phyloP scores from a whole-genome alignment of 2,113 vertebrate genomes.

The Zapus hudsonius region DNA sequence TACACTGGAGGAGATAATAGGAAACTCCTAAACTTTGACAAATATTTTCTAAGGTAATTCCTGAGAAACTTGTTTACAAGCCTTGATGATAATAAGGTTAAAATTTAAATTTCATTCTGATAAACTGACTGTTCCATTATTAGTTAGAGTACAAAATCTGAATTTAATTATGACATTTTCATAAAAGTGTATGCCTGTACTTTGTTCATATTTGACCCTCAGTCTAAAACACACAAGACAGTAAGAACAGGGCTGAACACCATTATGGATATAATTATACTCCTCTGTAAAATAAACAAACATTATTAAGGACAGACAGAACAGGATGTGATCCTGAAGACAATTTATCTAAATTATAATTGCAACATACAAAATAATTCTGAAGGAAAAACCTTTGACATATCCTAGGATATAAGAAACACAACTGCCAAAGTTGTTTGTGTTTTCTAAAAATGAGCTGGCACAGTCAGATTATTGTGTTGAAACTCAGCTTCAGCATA shows the following conservation, averaged over 20 bases:
- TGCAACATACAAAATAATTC: background rate
- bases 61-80: background rate
- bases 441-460: background rate
- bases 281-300: background rate
- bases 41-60: slow-evolving; percentile 10
- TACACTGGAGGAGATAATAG: background rate
- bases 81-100: background rate
- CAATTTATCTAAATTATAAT: background rate
- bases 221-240: background rate
- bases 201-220: background rate
- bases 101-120: slow-evolving; percentile 36
- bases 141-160: background rate
- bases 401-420: background rate
- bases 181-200: too few species aligned
- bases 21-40: slow-evolving; percentile 6
- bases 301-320: background rate
- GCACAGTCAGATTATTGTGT: background rate
- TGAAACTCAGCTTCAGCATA: slow-evolving; percentile 22
- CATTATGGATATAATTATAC: slow-evolving; percentile 7
- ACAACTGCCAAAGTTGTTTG: background rate
- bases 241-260: slow-evolving; percentile 5
- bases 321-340: background rate
- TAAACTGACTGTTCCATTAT: background rate
- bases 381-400: background rate
- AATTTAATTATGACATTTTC: background rate